Evolutionary conservation across 2,888 invertebrate genomes (phyloP).

Genomic region (Eupithecia abbreviata): DNA sequence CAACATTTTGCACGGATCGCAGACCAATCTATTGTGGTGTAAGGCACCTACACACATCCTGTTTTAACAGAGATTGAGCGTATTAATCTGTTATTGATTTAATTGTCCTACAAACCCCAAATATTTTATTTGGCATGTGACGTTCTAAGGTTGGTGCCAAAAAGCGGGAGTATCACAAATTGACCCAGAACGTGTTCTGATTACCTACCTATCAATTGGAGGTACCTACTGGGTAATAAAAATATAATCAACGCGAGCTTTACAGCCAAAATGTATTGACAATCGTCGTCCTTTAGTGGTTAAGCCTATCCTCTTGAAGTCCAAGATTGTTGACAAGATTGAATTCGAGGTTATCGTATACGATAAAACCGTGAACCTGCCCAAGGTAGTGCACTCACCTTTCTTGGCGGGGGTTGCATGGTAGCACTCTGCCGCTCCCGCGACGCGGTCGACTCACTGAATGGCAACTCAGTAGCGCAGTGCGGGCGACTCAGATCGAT

Average conservation of each 20-base stretch:
- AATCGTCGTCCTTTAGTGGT: neutral
- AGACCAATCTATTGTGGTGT: neutral
- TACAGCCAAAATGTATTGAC: neutral
- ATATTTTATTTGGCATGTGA: constrained; percentile 19
- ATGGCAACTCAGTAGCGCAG: constrained; percentile 36
- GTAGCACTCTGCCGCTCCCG: constrained; percentile 50
- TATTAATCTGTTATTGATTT: constrained; percentile 41
- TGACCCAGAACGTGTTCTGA: neutral
- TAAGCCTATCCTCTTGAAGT: neutral
- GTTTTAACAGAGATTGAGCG: neutral
- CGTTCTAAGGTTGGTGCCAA: constrained; percentile 4
- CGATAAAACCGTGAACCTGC: constrained; percentile 15
- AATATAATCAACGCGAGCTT: neutral
- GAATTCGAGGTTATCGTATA: constrained; percentile 1
- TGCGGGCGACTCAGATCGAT: constrained; percentile 56
- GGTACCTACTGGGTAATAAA: neutral
- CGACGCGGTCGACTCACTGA: constrained; percentile 49
- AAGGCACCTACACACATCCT: neutral
- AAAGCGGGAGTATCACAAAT: neutral
- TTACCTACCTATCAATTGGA: neutral
- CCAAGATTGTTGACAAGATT: constrained; percentile 13
- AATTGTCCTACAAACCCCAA: constrained; percentile 37
- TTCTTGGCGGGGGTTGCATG: constrained; percentile 94
- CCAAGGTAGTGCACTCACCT: constrained; percentile 83
- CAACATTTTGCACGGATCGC: neutral